Evolutionary conservation across 2,888 invertebrate species (phyloP).

Genomic region (Neoscelio sp.): DNA sequence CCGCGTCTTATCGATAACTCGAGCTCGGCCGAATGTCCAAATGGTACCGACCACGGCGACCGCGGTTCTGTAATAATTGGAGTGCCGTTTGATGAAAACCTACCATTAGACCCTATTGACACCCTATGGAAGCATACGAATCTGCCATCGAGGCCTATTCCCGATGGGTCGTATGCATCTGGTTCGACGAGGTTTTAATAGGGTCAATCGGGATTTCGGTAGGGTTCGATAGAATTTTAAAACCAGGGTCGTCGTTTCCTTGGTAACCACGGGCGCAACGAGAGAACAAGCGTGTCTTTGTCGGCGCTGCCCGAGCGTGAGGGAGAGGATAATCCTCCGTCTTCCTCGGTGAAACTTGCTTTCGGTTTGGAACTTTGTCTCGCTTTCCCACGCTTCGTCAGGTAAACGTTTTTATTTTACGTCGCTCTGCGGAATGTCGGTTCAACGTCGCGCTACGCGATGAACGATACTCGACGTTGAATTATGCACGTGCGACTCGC

Average conservation of each 20-base stretch:
- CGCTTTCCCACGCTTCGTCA: conserved; percentile 80
- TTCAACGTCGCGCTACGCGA: conserved; percentile 13
- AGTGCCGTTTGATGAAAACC: conserved; percentile 18
- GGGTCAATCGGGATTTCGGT: too few species aligned
- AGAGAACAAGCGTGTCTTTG: conserved; percentile 62
- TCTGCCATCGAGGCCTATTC: not conserved
- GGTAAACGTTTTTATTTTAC: conserved; percentile 73
- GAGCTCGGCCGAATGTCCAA: conserved; percentile 34
- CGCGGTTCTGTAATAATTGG: conserved; percentile 57
- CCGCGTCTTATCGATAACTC: conserved; percentile 50
- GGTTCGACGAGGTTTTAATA: too few species aligned
- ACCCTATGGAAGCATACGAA: too few species aligned
- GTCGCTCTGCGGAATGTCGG: conserved; percentile 4
- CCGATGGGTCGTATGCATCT: too few species aligned
- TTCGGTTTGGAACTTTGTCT: conserved; percentile 70
- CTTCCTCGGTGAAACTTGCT: conserved; percentile 74
- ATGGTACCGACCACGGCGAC: conserved; percentile 56
- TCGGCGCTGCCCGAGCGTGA: conserved; percentile 54
- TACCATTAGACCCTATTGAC: too few species aligned
- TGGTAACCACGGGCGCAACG: conserved; percentile 48
- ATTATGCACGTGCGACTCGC: conserved; percentile 34
- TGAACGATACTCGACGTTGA: conserved; percentile 44
- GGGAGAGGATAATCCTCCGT: conserved; percentile 68
- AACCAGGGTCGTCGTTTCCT: conserved; percentile 50
- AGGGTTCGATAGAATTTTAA: too few species aligned